Base-by-base conservation (phyloP, 1,140 invertebrate species). In the Zeugodacus cucurbitae region DNA sequence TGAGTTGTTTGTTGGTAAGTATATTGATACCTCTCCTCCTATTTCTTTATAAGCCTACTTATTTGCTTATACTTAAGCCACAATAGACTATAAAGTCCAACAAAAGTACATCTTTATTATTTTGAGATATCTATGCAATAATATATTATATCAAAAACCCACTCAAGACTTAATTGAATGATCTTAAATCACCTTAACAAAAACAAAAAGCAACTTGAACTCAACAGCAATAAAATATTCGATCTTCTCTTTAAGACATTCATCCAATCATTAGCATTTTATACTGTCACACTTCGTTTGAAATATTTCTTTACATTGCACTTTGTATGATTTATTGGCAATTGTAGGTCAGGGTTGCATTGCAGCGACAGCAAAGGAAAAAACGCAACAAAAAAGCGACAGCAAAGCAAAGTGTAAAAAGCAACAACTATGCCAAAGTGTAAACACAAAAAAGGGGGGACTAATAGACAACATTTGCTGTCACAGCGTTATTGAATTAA, bases 261-360 rank as follows among this genome's bases (percentile, higher is more conserved):
- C 14, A 17, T 5, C 58, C 8, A 62, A 62, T n/a, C n/a, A 62
- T 62, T 62, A 62, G 58, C n/a, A 14, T n/a, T 48, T 48, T 74
- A n/a, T 54, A 20, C 74, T 82, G 74, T 48, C n/a, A 48, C 34
- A 82, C 44, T 82, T 82, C 37, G 29, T 48, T 82, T 82, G 11
- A 54, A 14, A 78, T n/a, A 14, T 82, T 82, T 82, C 74, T 82
- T 82, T 37, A 3, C 74, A 82, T 26, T 82, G 74, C 74, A 82
- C 37, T 82, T 74, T 82, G 74, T 82, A 26, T 82, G 74, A 82
- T 82, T 48, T 82, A 82, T 48, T 44, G 41, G 74, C 74, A 82
- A 48, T 82, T 82, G 74, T 82, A 48, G 74, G 74, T 82, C 74
- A 82, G 74, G 74, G 74, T 82, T 82, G 74, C 74, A 82, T 82